Conservation (phyloP, 2,888 invertebrate genomes). For the Anaspis maculata region DNA sequence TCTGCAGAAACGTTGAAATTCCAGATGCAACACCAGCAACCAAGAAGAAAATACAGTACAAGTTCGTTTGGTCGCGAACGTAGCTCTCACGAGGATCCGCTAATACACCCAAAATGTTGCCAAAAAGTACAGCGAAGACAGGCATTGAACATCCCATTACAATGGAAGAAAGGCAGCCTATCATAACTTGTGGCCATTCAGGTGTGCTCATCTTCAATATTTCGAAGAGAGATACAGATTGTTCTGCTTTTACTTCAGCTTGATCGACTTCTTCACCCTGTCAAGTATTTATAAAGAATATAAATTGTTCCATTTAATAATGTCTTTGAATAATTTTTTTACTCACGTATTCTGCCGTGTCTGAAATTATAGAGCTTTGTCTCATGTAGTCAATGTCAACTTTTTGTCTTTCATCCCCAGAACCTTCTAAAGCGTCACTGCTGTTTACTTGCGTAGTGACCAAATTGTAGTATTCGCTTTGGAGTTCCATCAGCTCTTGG, state of each 20-base stretch:
- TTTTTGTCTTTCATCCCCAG: background rate
- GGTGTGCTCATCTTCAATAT: constrained; percentile 48
- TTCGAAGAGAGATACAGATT: constrained; percentile 21
- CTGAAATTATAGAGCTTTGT: too few relatives aligned
- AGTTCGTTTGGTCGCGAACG: constrained; percentile 51
- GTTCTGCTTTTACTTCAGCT: constrained; percentile 8
- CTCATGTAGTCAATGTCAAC: too few relatives aligned
- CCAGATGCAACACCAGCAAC: constrained; percentile 57
- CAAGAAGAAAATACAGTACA: constrained; percentile 58
- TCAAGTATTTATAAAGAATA: too few relatives aligned
- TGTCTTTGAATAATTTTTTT: too few relatives aligned
- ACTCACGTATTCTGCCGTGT: too few relatives aligned
- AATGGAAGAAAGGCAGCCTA: constrained; percentile 54
- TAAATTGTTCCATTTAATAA: too few relatives aligned
- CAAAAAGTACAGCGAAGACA: constrained; percentile 62
- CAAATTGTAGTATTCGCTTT: constrained; percentile 61
- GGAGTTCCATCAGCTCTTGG: constrained; percentile 54
- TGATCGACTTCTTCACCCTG: background rate
- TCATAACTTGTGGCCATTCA: constrained; percentile 57
- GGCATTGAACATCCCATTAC: constrained; percentile 68
- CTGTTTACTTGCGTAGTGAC: constrained; percentile 53
- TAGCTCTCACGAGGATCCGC: constrained; percentile 34
- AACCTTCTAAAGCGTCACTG: background rate
- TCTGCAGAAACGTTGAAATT: constrained; percentile 54
- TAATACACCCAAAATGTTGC: constrained; percentile 57